phyloP scores from a whole-genome alignment of 35 echinoderm and acorn worm species.

The Heliocidaris erythrogramma region DNA sequence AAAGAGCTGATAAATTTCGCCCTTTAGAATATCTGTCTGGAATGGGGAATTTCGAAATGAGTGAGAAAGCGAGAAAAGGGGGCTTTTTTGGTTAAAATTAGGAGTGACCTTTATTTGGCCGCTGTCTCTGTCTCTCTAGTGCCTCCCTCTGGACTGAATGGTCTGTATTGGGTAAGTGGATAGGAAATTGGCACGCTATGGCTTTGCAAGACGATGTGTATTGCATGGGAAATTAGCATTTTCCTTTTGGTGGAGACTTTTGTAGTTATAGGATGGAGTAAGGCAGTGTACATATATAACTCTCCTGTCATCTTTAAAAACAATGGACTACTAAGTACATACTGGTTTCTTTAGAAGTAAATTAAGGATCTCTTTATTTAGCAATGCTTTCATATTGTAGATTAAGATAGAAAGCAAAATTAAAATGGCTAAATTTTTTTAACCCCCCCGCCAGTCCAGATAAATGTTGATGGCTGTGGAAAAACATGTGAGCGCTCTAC shows the following conservation, averaged over 20 bases:
- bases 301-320: not conserved
- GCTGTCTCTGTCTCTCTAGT: not conserved
- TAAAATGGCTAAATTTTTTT: too few species aligned
- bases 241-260: not conserved
- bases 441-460: too few species aligned
- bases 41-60: too few species aligned
- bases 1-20: too few species aligned
- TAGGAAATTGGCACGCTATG: slow-evolving; percentile 4
- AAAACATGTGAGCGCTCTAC: too few species aligned
- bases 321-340: not conserved
- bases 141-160: not conserved
- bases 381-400: too few species aligned
- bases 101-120: not conserved
- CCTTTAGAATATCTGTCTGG: too few species aligned
- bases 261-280: not conserved
- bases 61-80: not conserved
- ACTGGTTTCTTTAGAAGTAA: too few species aligned
- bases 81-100: not conserved
- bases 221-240: slow-evolving; percentile 34
- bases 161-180: not conserved
- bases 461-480: too few species aligned
- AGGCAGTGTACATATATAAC: not conserved
- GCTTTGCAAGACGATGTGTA: not conserved
- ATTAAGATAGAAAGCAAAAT: too few species aligned
- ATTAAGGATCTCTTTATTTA: too few species aligned